A percentile compares a stretch with the other conserved stretches of the same genome.
Conservation (phyloP, 2,888 invertebrate genomes). For the Agriopis aurantiaria region DNA sequence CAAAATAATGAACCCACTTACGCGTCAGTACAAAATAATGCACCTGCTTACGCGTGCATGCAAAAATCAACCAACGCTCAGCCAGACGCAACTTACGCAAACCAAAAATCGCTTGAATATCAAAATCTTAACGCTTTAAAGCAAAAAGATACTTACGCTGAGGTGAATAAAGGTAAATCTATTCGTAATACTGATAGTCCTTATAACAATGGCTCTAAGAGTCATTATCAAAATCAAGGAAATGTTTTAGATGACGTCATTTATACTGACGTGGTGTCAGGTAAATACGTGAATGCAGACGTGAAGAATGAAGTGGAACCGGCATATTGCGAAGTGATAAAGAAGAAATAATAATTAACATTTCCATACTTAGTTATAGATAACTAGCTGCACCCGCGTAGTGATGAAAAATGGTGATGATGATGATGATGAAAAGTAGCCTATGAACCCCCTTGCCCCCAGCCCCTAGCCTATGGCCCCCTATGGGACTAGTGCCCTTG, state of each 20-base stretch:
- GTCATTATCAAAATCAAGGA: not conserved
- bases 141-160: not conserved
- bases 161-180: not conserved
- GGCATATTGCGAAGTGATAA: not conserved
- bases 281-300: not conserved
- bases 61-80: not conserved
- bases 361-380: too few relatives aligned
- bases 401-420: too few relatives aligned
- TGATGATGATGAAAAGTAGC: too few relatives aligned
- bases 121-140: not conserved
- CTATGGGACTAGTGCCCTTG: too few relatives aligned
- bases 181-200: not conserved
- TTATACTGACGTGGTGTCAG: not conserved
- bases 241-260: too few relatives aligned
- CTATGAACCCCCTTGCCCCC: too few relatives aligned
- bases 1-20: not conserved
- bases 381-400: too few relatives aligned
- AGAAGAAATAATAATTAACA: not conserved
- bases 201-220: not conserved
- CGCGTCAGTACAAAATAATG: not conserved
- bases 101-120: not conserved
- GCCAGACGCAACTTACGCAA: not conserved
- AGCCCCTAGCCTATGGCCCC: too few relatives aligned
- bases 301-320: slow-evolving; percentile 1
- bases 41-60: too few relatives aligned